Evolutionary conservation across 2,113 vertebrate genomes (phyloP).

Genomic region (Catharus minimus): DNA sequence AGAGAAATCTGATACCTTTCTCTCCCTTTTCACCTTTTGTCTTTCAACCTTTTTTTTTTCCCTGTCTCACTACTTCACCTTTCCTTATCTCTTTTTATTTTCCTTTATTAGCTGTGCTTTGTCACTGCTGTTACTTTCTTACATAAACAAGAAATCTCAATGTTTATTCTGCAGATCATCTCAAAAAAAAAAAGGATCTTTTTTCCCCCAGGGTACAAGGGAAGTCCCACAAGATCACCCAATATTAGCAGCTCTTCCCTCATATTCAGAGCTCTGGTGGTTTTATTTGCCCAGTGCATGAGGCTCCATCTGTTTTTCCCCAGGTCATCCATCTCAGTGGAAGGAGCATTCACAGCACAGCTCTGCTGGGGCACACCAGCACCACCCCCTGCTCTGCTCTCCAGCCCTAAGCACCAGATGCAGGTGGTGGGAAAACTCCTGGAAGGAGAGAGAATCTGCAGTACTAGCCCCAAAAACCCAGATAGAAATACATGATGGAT

Average conservation of each 20-base stretch:
- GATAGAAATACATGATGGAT: neutral
- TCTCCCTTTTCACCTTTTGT: neutral
- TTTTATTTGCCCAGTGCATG: accelerated
- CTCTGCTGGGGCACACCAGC: neutral
- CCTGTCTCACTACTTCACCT: neutral
- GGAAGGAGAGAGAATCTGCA: neutral
- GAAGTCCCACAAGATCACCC: neutral
- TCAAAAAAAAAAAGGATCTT: accelerated
- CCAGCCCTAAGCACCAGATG: neutral
- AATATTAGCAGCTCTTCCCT: neutral
- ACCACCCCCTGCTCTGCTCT: neutral
- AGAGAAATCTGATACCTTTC: slow-evolving; percentile 22
- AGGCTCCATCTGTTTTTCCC: neutral
- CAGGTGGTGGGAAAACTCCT: neutral
- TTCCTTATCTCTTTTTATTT: neutral
- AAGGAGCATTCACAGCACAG: neutral
- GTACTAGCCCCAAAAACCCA: neutral
- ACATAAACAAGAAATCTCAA: neutral
- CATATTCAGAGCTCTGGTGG: neutral
- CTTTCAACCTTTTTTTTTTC: neutral
- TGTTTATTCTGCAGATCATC: neutral
- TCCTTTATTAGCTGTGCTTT: neutral
- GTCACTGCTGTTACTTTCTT: neutral
- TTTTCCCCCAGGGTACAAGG: neutral
- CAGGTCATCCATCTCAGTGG: neutral